Conservation (phyloP, 2,113 vertebrate species). For the Rissa tridactyla region DNA sequence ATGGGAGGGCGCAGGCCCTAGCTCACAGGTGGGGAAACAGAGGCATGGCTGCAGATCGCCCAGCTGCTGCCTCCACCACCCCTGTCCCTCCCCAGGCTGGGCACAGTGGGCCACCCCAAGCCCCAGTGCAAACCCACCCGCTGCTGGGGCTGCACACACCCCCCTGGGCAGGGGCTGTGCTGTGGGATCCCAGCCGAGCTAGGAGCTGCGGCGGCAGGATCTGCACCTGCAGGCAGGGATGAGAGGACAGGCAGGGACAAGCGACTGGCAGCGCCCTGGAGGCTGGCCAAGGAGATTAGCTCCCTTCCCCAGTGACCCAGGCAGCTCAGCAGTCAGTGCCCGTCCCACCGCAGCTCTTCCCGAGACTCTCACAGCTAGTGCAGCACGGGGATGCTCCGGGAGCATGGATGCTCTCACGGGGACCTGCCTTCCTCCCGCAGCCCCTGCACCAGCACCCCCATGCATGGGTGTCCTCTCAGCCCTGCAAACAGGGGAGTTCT, state of each 20-base stretch:
- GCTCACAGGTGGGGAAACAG: not conserved
- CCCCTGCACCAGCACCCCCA: not conserved
- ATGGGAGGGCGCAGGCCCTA: rapidly evolving
- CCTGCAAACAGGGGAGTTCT: not conserved
- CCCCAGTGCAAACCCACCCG: not conserved
- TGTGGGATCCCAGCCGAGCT: rapidly evolving
- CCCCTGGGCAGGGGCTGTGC: not conserved
- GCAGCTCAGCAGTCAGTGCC: not conserved
- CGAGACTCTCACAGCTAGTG: not conserved
- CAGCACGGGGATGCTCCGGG: not conserved
- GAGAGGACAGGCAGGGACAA: not conserved
- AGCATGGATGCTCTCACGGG: not conserved
- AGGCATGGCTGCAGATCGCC: not conserved
- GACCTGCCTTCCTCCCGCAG: not conserved
- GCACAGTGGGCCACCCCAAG: rapidly evolving
- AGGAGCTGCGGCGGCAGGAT: not conserved
- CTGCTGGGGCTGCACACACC: not conserved
- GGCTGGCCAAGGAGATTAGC: not conserved
- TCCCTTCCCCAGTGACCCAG: not conserved
- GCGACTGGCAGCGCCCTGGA: not conserved
- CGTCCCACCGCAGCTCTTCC: rapidly evolving
- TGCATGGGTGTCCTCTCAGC: not conserved
- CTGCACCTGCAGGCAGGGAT: not conserved
- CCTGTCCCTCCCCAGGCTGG: not conserved
- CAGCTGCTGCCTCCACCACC: not conserved